A percentile compares a stretch with the other conserved stretches of the same genome.
These are phyloP conservation scores for Pseudeuparius sepicola DNA, from an alignment of 2,888 invertebrate species.

Conservation along the genomic window DNA sequence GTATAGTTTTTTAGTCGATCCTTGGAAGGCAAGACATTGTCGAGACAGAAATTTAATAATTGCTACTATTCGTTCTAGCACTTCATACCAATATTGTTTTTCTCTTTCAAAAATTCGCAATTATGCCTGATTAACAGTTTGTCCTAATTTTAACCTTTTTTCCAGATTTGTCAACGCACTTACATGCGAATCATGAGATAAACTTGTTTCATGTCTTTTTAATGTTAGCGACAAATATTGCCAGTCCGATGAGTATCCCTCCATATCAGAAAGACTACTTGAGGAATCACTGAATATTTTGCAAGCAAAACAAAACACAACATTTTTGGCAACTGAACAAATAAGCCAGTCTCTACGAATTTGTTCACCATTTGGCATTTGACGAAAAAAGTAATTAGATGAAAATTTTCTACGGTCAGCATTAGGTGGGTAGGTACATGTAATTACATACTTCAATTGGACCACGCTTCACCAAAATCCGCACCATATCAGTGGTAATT, in stretches of 20 bases:
- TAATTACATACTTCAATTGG: constrained; percentile 5
- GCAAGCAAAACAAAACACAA: constrained; percentile 8
- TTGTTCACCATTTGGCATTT: constrained; percentile 8
- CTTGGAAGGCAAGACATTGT: constrained; percentile 15
- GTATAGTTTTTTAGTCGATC: constrained; percentile 12
- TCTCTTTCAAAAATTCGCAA: constrained; percentile 10
- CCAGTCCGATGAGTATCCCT: too few relatives aligned
- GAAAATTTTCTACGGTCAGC: constrained; percentile 10
- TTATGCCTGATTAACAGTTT: constrained; percentile 7
- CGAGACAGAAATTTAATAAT: constrained; percentile 11
- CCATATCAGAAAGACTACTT: constrained; percentile 8
- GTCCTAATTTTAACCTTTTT: constrained; percentile 9
- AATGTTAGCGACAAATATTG: neutral
- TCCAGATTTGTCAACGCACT: constrained; percentile 14
- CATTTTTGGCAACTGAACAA: constrained; percentile 12
- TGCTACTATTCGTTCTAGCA: constrained; percentile 12
- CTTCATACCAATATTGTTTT: constrained; percentile 12
- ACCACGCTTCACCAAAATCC: constrained; percentile 8
- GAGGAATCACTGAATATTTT: constrained; percentile 8
- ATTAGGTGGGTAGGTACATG: constrained; percentile 9
- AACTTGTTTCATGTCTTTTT: constrained; percentile 1
- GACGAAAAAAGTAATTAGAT: constrained; percentile 11
- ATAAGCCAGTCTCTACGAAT: constrained; percentile 9
- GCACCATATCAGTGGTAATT: constrained; percentile 8
- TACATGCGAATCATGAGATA: constrained; percentile 12